Evolutionary conservation across 2,113 vertebrate genomes (phyloP).

Genomic region (Tragelaphus buxtoni): DNA sequence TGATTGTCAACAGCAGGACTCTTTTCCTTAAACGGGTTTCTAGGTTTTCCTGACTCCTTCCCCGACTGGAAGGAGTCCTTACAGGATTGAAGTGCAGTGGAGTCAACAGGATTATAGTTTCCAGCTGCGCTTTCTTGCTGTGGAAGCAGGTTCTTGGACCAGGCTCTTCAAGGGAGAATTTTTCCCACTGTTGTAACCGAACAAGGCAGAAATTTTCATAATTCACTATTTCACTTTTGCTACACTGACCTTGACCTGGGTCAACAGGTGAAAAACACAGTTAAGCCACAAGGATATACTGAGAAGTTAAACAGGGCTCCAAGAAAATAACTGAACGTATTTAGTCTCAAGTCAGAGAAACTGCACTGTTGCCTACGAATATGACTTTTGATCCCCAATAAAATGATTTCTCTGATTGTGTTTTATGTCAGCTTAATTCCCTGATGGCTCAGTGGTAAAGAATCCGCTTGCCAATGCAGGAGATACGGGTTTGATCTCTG

Average conservation of each 20-base stretch:
- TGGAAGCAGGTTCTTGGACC: neutral
- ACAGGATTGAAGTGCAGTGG: fast-evolving
- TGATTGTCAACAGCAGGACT: neutral
- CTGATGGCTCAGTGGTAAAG: neutral
- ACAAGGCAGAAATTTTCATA: neutral
- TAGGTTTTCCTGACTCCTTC: neutral
- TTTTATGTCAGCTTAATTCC: neutral
- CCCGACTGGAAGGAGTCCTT: neutral
- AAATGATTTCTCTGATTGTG: neutral
- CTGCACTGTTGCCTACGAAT: neutral
- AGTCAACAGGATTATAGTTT: fast-evolving
- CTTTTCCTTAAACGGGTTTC: neutral
- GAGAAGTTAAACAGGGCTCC: neutral
- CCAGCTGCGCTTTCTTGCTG: neutral
- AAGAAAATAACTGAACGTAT: neutral
- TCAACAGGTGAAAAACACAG: neutral
- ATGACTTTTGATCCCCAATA: neutral
- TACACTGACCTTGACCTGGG: neutral
- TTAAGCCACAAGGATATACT: neutral
- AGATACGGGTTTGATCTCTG: neutral
- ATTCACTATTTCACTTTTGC: neutral
- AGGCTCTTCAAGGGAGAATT: neutral
- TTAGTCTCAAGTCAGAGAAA: neutral
- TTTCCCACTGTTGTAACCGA: neutral
- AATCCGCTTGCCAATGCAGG: neutral